These are phyloP conservation scores for Campoplex capitator DNA, from an alignment of 2,888 invertebrate species.

Conservation along the genomic window DNA sequence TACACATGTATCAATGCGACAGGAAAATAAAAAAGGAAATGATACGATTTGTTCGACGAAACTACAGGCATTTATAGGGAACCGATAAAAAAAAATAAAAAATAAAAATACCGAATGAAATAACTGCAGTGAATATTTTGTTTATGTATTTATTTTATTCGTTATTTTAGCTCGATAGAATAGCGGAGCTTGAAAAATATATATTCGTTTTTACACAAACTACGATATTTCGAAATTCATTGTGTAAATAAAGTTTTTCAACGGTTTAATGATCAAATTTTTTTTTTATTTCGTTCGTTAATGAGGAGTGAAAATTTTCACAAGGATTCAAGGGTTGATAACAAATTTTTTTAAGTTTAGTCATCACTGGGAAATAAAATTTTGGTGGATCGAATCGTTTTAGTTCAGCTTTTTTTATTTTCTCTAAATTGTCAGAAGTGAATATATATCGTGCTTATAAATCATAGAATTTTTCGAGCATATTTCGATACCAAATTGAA, in stretches of 20 bases:
- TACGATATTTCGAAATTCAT: neutral
- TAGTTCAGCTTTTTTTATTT: neutral
- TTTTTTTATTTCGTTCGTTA: neutral
- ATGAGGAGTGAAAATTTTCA: neutral
- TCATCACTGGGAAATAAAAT: neutral
- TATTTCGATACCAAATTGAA: neutral
- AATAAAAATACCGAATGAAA: neutral
- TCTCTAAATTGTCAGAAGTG: neutral
- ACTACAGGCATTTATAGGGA: neutral
- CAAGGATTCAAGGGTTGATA: neutral
- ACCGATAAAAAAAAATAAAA: constrained; percentile 2
- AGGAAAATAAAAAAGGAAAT: neutral
- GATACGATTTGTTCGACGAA: neutral
- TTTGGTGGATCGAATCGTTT: neutral
- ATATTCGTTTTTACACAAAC: neutral
- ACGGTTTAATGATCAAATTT: neutral
- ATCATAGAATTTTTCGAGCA: neutral
- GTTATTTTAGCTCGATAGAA: neutral
- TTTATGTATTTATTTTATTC: neutral
- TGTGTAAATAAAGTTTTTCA: neutral
- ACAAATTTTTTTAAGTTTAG: neutral
- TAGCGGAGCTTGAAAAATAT: neutral
- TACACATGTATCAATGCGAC: constrained; percentile 3
- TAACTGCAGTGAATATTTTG: neutral
- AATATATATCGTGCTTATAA: neutral